Evolutionary conservation across 2,888 invertebrate species (phyloP).

Genomic region (Corythucha ciliata): DNA sequence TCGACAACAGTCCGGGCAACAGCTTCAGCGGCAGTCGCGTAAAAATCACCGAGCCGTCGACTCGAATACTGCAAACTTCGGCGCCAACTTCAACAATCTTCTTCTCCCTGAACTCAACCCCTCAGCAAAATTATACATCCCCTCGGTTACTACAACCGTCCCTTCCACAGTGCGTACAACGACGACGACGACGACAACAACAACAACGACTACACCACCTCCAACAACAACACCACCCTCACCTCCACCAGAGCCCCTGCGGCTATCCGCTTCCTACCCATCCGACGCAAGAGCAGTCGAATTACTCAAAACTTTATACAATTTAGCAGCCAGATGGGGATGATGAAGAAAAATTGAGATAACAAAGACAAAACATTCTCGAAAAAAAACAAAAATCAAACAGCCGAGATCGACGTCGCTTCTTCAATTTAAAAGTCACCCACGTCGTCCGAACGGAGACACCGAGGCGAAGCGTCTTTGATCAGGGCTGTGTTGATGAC

Average conservation of each 20-base stretch:
- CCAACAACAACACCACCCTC: conserved; percentile 21
- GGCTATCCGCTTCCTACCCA: no score
- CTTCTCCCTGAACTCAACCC: no score
- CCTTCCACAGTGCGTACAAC: conserved; percentile 38
- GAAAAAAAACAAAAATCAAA: neutral
- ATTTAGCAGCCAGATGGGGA: conserved; percentile 75
- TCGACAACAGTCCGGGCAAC: conserved; percentile 44
- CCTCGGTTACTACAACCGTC: conserved; percentile 39
- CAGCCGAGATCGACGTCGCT: conserved; percentile 24
- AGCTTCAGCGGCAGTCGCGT: no score
- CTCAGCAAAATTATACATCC: conserved; percentile 39
- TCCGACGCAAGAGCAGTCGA: conserved; percentile 73
- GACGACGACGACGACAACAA: conserved; percentile 36
- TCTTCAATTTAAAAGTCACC: neutral
- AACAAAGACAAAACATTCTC: neutral
- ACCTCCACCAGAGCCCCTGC: no score
- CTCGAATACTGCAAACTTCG: no score
- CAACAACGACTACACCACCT: conserved; percentile 19
- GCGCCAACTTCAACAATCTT: no score
- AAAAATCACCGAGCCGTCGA: conserved; percentile 6
- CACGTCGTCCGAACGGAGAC: neutral
- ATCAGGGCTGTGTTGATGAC: conserved; percentile 24
- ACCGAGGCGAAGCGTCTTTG: conserved; percentile 17
- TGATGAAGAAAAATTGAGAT: conserved; percentile 15
- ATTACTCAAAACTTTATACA: conserved; percentile 70